Evolutionary conservation across 2,888 invertebrate genomes (phyloP).

Genomic region (Tinea pellionella): DNA sequence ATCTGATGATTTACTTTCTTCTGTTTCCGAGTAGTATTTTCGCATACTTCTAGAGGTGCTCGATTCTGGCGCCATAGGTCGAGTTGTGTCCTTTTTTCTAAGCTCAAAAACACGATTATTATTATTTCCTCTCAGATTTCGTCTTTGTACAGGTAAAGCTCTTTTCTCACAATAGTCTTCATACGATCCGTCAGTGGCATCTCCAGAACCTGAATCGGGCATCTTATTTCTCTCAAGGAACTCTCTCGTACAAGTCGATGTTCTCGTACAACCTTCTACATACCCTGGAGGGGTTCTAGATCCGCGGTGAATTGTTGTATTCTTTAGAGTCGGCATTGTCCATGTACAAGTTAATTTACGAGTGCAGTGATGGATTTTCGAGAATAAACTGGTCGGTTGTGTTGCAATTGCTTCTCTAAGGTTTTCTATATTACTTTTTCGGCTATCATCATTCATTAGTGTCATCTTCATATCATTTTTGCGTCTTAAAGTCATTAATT

Average conservation of each 20-base stretch:
- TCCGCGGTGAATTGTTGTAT: conserved; percentile 22
- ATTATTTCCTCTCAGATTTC: conserved; percentile 24
- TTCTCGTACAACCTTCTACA: conserved; percentile 54
- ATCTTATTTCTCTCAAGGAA: conserved; percentile 46
- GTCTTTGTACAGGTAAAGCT: conserved; percentile 35
- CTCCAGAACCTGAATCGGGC: conserved; percentile 24
- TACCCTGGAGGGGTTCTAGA: conserved; percentile 51
- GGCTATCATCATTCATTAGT: not conserved
- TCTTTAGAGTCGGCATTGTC: conserved; percentile 35
- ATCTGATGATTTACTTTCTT: not conserved
- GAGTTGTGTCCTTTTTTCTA: conserved; percentile 4
- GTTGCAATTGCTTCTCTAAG: conserved; percentile 19
- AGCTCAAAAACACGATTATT: not conserved
- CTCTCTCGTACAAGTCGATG: conserved; percentile 54
- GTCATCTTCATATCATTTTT: conserved; percentile 20
- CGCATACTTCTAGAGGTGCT: not conserved
- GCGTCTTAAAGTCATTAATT: conserved; percentile 52
- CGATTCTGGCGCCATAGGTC: not conserved
- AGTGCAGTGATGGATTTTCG: conserved; percentile 43
- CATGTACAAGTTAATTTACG: conserved; percentile 57
- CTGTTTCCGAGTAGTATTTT: not conserved
- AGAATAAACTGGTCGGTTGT: conserved; percentile 38
- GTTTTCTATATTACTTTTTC: not conserved
- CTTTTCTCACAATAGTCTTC: conserved; percentile 57
- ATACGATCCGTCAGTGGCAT: conserved; percentile 23